Conservation (phyloP, 2,113 vertebrate genomes). For the Paraplagusia blochii region DNA sequence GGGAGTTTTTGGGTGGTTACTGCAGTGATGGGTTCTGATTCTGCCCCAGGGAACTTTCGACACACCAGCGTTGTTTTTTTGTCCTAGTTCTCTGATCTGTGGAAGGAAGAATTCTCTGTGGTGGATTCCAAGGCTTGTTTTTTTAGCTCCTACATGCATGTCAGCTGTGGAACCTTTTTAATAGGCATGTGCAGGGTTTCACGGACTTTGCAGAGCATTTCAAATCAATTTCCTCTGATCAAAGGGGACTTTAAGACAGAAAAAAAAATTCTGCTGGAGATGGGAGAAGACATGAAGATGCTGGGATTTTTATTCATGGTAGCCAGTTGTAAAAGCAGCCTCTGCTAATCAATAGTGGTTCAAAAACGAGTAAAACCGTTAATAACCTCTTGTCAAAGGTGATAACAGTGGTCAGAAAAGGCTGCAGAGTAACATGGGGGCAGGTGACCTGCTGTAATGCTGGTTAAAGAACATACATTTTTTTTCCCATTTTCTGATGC, state of each 20-base stretch:
- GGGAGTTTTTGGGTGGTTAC: slow-evolving; percentile 18
- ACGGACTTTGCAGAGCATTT: slow-evolving; percentile 1
- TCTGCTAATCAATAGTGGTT: no score
- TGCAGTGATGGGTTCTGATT: slow-evolving; percentile 15
- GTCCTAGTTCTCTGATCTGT: slow-evolving; percentile 10
- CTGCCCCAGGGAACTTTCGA: slow-evolving; percentile 25
- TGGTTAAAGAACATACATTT: no score
- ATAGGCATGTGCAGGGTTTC: slow-evolving; percentile 6
- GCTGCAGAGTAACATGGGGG: no score
- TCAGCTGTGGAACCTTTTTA: slow-evolving; percentile 17
- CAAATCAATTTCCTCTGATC: slow-evolving; percentile 15
- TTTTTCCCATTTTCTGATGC: no score
- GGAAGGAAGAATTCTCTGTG: slow-evolving; percentile 14
- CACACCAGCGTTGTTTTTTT: slow-evolving; percentile 4
- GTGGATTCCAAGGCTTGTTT: slow-evolving; percentile 35
- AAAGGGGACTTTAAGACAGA: slow-evolving; percentile 10
- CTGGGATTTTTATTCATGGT: no score
- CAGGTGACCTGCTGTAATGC: no score
- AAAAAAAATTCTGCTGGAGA: slow-evolving; percentile 3
- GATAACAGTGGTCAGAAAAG: no score
- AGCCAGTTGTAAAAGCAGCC: no score
- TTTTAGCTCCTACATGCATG: slow-evolving; percentile 25
- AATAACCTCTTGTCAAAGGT: no score
- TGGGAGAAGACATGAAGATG: neutral
- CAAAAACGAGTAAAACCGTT: no score